Evolutionary conservation across 2,888 invertebrate species (phyloP), one percentile per base, ranked within the genome.

Genomic region (Cyclophora punctaria): DNA sequence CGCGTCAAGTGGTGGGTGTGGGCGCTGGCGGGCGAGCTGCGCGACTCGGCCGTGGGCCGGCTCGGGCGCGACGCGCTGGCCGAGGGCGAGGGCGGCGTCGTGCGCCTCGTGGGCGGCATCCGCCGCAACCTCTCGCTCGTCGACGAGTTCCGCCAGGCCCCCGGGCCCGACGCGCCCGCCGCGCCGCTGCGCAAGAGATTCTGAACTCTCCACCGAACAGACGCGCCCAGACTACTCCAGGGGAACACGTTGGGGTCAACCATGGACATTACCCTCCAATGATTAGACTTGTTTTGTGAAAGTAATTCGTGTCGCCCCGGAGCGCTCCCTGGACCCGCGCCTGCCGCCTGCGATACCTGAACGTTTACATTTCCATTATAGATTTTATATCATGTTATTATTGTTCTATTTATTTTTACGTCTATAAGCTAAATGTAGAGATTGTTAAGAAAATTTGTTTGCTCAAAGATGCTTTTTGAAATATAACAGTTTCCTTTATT

Each of bases 301-400:
- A 20, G 20, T 20, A 20, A 1, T 20, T 20, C 20, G 20, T 20
- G 20, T 20, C 20, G 20, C 20, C 20, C 20, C 20, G 20, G 20
- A 20, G 20, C 20, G 20, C 20, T 20, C 20, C 20, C 20, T 37
- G 37, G 4, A 37, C 37, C 37, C 4, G 4, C 37, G 68, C 68
- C 73, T 84, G 81, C 20, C 20, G 20, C 20, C 20, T 20, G 20
- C 20, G 82, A 80, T 80, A 83, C 83, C 82, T 83, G 80, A 83
- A 73, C 69, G 73, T 81, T 83, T 79, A 84, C 83, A 83, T 83
- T 85, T 84, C 83, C 84, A 84, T 78, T 78, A 72, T 84, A 86
- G 83, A 84, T 86, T 88, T 88, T 88, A 86, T 86, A 84, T 78
- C 73, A 73, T 80, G 85, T 86, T 88, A 84, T 84, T 84, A 81